Evolutionary conservation across 2,888 invertebrate species (phyloP), one percentile per base, ranked within the genome.

Genomic region (Congeria kusceri): DNA sequence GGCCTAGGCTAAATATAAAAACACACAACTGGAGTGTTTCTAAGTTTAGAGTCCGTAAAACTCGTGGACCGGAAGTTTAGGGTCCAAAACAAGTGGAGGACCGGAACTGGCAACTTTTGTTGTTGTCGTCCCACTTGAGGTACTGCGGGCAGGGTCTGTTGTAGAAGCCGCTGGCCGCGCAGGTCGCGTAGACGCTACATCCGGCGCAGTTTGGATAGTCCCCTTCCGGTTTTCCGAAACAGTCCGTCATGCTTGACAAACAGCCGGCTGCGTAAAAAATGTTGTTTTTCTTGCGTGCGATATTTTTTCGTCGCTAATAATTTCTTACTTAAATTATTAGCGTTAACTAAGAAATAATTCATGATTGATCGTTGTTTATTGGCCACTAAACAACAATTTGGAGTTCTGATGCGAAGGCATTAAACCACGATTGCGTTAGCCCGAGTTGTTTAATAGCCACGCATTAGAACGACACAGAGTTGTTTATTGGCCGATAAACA

Each of bases 121-220:
- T 57, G 58, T 84, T 86, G 73, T 88, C 87, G 58, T 89, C 88
- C 83, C 86, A 89, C 61, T 82, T 79, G 18, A 88, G 76, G 32
- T 77, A 79, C 3, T 65, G 58, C 0, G 89, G 89, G 80, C 89
- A 89, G 9, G 84, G 86, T 47, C 85, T 64, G 18, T 68, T 70
- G 67, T 81, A 86, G 13, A 82, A 57, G 0, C 82, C 84, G 46
- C 87, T 88, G 5, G 72, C 73, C 23, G 86, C 83, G 68, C 89
- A 89, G 11, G 87, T 87, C 3, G 81, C 70, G 63, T 86, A 87
- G n/a, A 80, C 78, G 47, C 83, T 64, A 72, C 89, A 89, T 0
- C 87, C 86, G n/a, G 23, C 67, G 59, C 89, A 89, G 3, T 82
- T 80, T 57, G 83, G 87, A 64, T 87, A 87, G 72, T 89, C 86